Evolutionary conservation across 2,888 invertebrate species (phyloP), one percentile per base, ranked within the genome.

Genomic region (Thereva unica): DNA sequence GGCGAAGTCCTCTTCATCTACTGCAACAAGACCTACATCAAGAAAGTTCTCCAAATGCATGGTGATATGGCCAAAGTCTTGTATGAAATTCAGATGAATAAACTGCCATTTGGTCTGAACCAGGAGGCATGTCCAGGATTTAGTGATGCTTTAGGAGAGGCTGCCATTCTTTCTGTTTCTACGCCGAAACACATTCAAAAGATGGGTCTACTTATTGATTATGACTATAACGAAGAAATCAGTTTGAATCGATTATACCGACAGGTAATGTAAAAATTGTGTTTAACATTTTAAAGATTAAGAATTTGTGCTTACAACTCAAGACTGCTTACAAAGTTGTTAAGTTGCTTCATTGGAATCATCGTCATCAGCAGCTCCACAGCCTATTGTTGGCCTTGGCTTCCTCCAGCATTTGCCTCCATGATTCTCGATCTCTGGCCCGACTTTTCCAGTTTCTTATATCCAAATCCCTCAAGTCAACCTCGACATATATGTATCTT

Each of bases 81-180:
- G 74, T 87, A 87, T 78, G 86, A 83, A 74, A 76, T 85, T 75
- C 84, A 86, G 76, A 87, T 87, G 76, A 82, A 75, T 70, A 63
- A 81, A 64, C 81, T 78, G 68, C 85, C 86, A 52, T 71, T 76
- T 68, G 55, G 55, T 6, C 40, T 55, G 4, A 55, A 55, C 55
- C 40, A 55, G 40, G 55, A 55, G 40, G 40, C 41, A 7, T 55
- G 55, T 8, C 55, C 55, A 4, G 87, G 87, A 69, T 88, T 88
- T 73, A 88, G 88, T 72, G 88, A 88, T 77, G 87, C 88, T 0
- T 84, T 89, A 1, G 89, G 89, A 9, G 88, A 89, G 71, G 85
- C 85, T 0, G 84, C 89, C 70, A 85, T 87, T 1, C 74, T 88
- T 37, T 87, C 88, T 0, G 87, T 86, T 5, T 84, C 85, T 0